Evolutionary conservation across 2,888 invertebrate genomes (phyloP), one percentile per base, ranked within the genome.

Genomic region (Drosophila villosipedis): DNA sequence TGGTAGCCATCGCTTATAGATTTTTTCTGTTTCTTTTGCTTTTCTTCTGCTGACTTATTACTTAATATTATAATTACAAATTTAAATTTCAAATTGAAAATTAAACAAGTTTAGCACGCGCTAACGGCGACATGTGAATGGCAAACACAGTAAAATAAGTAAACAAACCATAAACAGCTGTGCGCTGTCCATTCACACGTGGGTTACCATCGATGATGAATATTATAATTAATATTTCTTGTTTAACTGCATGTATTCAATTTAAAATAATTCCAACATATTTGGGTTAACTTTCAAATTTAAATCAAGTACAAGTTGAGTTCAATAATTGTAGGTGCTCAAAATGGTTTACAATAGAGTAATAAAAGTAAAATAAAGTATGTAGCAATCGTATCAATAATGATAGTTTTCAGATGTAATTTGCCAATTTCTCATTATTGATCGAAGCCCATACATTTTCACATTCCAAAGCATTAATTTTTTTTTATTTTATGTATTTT

Each of bases 141-240:
- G 54, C 75, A 31, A 43, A 25, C 14, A 30, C 25, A 12, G n/a
- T n/a, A 49, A 59, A 68, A 55, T 37, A 73, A 59, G 57, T 80
- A 82, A 80, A 73, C 72, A 76, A 79, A 55, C 60, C 16, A 2
- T 14, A 16, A 16, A 19, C 80, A 80, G 83, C 80, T 80, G 80
- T 63, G 7, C 14, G 7, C 0, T 41, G 4, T 3, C 64, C 30
- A 49, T 22, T 66, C 25, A 49, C 60, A 59, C 73, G 49, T 76
- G 77, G 53, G 58, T 16, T 55, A 31, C 65, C 49, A 47, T 12
- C 4, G 5, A 16, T 22, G 5, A 28, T 10, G 39, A n/a, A n/a
- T 2, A 31, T 43, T 61, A 1, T 25, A 47, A 1, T 47, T 47
- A 25, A 25, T 16, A 25, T 16, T 2, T 25, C 7, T 16, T 47